Base-by-base conservation (phyloP, 2,113 vertebrate species). In the Otis tarda region DNA sequence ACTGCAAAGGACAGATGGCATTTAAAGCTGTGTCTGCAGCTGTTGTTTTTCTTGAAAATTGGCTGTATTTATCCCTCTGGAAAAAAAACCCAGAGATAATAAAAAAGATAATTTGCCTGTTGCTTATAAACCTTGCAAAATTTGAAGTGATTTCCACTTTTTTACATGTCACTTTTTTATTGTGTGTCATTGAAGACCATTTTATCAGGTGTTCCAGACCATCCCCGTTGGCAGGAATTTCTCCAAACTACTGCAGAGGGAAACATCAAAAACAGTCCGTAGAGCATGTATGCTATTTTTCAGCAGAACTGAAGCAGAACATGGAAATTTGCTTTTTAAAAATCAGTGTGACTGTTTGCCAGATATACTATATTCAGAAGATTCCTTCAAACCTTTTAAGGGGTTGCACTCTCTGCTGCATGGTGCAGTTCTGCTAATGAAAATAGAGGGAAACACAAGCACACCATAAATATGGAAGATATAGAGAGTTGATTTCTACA, bases 161-260 rank as follows among this genome's bases (percentile, higher is more conserved):
- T 94, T 90, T 86, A 17, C 31, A 22, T 56, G 47, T 75, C 57
- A 65, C 35, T 78, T 89, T 95, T 95, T 94, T 85, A 84, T 80
- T 41, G 67, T 90, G 59, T 90, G 89, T 80, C 64, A 59, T 28
- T 86, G 83, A 90, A 83, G 69, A 90, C 73, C 47, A 30, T 77
- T 94, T 85, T 93, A 89, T 98, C 90, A 96, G 93, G 91, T 96
- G 91, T 90, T 89, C 67, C 41, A 39, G 71, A 74, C 87, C 81
- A 80, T 91, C 93, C 68, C 70, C 75, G 4, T 75, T 95, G 95
- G 95, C 93, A 96, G 89, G 78, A 87, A 53, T 86, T 95, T 73
- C 53, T 68, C 55, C 33, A n/a, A 79, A 83, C 41, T 83, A 56
- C 37, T 73, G 87, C 47, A 59, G 74, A 95, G 79, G 95, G 87